Base-by-base conservation (phyloP, 2,797 vertebrate species). In the Pangasius macronema region DNA sequence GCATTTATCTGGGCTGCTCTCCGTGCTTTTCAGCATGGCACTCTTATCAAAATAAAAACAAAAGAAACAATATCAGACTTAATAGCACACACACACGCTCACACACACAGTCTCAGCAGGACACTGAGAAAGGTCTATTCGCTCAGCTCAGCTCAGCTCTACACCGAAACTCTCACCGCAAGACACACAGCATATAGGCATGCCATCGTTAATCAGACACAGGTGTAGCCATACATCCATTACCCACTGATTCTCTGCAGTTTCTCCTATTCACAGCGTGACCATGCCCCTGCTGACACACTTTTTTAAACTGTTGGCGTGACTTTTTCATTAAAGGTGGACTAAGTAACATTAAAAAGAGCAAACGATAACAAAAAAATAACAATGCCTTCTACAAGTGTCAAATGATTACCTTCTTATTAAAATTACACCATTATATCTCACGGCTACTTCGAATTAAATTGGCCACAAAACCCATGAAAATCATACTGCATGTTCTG, bases 341-440 rank as follows among this genome's bases (percentile, higher is more conserved):
- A 51, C n/a, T 30, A 76, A 51, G 42, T 8, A 51, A 51, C 14
- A 16, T 30, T 53, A 75, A 75, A 51, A 75, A 18, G 5, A 30
- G 8, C 5, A 51, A 76, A 76, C n/a, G 24, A 6, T 30, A 2
- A 11, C 27, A 30, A 20, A 53, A 30, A 30, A 51, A 33, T 55
- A 55, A 6, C 46, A 33, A 68, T 68, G 82, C 8, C 46, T 68
- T 49, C 27, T n/a, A 18, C 14, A 0, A 53, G 42, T 49, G 18
- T 83, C 14, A 65, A 51, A 53, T 82, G 22, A 82, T 82, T 82
- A 65, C 59, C 59, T 83, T 65, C 27, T 24, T 46, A 24, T 16
- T 65, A 30, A 65, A 24, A 20, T 33, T 30, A 82, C 24, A 30
- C 39, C 20, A 24, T 57, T 46, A 53, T 33, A 30, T 24, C 42